Percentiles rank a stretch among this genome's conserved stretches.
phyloP scores from a whole-genome alignment of 2,888 invertebrate species.

The Tinea trinotella region DNA sequence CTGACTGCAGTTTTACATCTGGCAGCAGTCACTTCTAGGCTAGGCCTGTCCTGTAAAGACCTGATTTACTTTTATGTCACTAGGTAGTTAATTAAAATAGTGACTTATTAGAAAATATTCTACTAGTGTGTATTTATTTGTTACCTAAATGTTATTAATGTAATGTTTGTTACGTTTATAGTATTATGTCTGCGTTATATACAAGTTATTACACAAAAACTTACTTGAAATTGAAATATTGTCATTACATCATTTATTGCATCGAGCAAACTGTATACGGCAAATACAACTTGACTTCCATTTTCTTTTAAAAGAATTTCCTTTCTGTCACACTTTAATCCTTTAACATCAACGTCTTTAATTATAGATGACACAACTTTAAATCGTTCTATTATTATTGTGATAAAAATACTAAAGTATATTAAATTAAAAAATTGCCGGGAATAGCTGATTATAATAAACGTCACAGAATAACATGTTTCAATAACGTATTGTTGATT shows the following conservation, averaged over 20 bases:
- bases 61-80: no score
- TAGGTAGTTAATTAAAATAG: no score
- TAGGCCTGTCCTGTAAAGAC: no score
- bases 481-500: neutral
- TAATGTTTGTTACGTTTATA: no score
- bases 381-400: neutral
- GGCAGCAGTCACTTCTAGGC: no score
- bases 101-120: no score
- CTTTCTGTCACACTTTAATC: neutral
- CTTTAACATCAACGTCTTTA: neutral
- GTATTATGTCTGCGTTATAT: no score
- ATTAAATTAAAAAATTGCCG: neutral
- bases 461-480: neutral
- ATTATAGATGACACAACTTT: neutral
- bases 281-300: neutral
- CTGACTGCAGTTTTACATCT: no score
- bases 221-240: constrained; percentile 2
- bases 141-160: no score
- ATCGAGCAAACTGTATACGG: neutral
- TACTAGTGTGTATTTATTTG: no score
- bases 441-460: neutral
- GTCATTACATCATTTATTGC: neutral
- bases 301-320: neutral
- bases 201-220: no score
- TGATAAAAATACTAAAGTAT: neutral